A percentile compares a stretch with the other conserved stretches of the same genome.
Conservation (phyloP, 2,888 invertebrate species). For the Ernsta delagoae region DNA sequence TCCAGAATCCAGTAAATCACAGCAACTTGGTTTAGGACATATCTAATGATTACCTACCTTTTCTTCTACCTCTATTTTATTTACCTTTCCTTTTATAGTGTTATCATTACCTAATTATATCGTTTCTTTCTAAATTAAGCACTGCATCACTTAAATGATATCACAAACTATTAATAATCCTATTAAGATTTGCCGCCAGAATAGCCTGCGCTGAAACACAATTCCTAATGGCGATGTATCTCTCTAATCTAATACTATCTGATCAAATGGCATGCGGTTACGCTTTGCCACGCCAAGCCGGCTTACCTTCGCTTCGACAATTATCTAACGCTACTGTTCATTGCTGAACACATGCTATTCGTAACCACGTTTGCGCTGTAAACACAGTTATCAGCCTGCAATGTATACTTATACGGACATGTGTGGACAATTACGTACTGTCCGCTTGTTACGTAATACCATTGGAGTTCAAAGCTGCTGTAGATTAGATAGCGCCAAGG, state of each 20-base stretch:
- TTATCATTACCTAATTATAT: too few relatives aligned
- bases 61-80: too few relatives aligned
- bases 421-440: conserved; percentile 27
- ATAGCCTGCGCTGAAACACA: background rate
- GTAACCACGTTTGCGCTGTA: conserved; percentile 24
- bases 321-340: conserved; percentile 29
- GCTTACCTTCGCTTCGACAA: conserved; percentile 17
- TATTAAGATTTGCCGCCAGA: background rate
- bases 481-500: too few relatives aligned
- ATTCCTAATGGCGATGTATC: conserved; percentile 22
- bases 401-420: conserved; percentile 20
- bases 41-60: too few relatives aligned
- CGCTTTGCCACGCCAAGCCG: conserved; percentile 14
- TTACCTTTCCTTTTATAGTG: too few relatives aligned
- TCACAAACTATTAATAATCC: too few relatives aligned
- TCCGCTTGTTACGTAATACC: too few relatives aligned
- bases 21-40: too few relatives aligned
- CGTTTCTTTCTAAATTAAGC: too few relatives aligned
- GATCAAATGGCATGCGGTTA: conserved; percentile 31
- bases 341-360: conserved; percentile 30
- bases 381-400: conserved; percentile 29
- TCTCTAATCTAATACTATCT: conserved; percentile 20
- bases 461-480: too few relatives aligned
- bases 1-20: too few relatives aligned
- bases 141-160: too few relatives aligned